Base-by-base conservation (phyloP, 2,888 invertebrate species). In the Dioctria rufipes region DNA sequence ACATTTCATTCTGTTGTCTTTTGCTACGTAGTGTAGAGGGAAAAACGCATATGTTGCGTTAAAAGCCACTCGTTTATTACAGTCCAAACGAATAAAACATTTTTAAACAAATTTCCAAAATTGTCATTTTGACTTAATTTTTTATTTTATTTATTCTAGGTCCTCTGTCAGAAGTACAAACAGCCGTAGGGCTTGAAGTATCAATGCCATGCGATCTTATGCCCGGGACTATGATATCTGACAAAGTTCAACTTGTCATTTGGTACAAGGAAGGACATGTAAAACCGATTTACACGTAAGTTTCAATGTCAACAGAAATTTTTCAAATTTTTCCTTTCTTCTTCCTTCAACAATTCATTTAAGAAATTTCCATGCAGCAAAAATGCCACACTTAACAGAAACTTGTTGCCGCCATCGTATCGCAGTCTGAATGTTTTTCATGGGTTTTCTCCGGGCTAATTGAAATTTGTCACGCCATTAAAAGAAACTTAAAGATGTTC, bases 181-280 rank as follows among this genome's bases (percentile, higher is more conserved):
- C 95, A 63, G 94, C 95, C 61, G 93, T 94, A 78, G 95, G 94
- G 9, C 93, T 94, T 73, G 92, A 92, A 78, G 95, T 94, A 81
- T 93, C 93, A 85, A 90, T 96, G 81, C 94, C 95, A 2, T 96
- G 95, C 90, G 94, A 94, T 90, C 92, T 95, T 84, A 92, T 93
- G 81, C 93, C 95, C 0, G 92, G 93, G 3, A 90, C 93, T 9
- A 86, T 86, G 85, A 86, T 86, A 69, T 80, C 81, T 73, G 95
- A 95, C 88, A 93, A 93, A 86, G 93, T 95, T 84, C 93, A 92
- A 67, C 91, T 95, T 81, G 94, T 95, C 87, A 93, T 95, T 87
- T 96, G 95, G 96, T 95, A 95, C 90, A 94, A 94, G 87, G 94
- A 94, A 85, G 93, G 93, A 1, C 92, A 92, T 83, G 91, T 92